These are phyloP conservation scores for Diaperis boleti DNA, from an alignment of 2,888 invertebrate species.

Conservation along the genomic window DNA sequence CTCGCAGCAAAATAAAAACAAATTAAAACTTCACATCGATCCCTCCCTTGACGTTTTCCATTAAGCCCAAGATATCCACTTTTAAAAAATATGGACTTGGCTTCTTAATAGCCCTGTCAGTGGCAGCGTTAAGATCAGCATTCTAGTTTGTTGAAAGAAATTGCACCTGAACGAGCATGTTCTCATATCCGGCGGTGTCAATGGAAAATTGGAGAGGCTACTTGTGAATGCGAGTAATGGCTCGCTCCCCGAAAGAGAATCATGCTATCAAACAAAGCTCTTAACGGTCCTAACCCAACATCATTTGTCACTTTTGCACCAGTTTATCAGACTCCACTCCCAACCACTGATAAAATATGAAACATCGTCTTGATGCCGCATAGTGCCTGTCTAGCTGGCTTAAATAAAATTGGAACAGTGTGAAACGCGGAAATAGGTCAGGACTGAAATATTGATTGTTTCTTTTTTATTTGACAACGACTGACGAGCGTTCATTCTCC, in stretches of 20 bases:
- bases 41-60: constrained; percentile 17
- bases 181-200: constrained; percentile 47
- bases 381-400: constrained; percentile 27
- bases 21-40: constrained; percentile 19
- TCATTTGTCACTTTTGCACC: constrained; percentile 54
- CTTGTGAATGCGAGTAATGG: constrained; percentile 27
- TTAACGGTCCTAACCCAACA: constrained; percentile 53
- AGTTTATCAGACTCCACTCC: constrained; percentile 40
- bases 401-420: constrained; percentile 33
- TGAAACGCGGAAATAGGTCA: constrained; percentile 26
- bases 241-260: constrained; percentile 25
- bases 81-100: constrained; percentile 23
- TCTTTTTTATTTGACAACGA: constrained; percentile 31
- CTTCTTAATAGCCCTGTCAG: constrained; percentile 29
- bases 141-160: constrained; percentile 17
- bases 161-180: constrained; percentile 45
- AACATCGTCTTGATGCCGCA: constrained; percentile 36
- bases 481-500: constrained; percentile 19
- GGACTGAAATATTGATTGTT: constrained; percentile 35
- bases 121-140: constrained; percentile 30
- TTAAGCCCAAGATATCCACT: constrained; percentile 14
- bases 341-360: constrained; percentile 43
- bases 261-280: constrained; percentile 53
- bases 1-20: constrained; percentile 11
- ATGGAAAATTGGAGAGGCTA: constrained; percentile 33